Conservation (phyloP, 2,797 vertebrate genomes). For the Geotrypetes seraphini region DNA sequence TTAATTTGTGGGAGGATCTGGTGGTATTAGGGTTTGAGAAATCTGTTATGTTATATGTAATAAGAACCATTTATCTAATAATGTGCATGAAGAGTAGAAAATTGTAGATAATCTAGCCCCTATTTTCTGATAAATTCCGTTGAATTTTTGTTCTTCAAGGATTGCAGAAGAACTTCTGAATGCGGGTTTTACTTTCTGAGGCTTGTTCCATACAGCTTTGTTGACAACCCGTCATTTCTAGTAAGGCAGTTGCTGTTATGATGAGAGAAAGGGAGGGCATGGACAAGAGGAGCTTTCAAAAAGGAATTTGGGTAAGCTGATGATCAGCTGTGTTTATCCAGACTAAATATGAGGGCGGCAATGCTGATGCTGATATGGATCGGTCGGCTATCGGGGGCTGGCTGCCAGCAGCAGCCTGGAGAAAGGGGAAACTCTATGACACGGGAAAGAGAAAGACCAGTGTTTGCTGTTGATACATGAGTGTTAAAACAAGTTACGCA, state of each 20-base stretch:
- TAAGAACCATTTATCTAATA: no score
- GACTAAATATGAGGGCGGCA: slow-evolving; percentile 13
- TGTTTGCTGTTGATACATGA: slow-evolving; percentile 32
- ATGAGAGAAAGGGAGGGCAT: not conserved
- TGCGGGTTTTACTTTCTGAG: not conserved
- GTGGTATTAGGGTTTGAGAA: no score
- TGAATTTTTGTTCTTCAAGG: no score
- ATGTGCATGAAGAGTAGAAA: no score
- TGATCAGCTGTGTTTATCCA: slow-evolving; percentile 31
- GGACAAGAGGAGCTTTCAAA: not conserved
- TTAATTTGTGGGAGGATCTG: no score
- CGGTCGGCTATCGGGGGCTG: slow-evolving; percentile 14
- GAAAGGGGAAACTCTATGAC: slow-evolving; percentile 23
- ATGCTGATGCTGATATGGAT: no score
- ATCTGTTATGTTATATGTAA: no score
- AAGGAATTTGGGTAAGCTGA: not conserved
- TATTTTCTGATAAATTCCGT: no score
- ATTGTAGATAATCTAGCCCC: no score
- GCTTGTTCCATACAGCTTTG: accelerated
- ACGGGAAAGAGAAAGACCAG: slow-evolving; percentile 30
- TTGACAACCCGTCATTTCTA: not conserved
- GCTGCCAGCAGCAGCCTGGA: slow-evolving; percentile 13
- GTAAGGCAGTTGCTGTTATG: accelerated
- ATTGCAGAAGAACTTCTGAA: no score
- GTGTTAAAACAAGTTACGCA: slow-evolving; percentile 37